Percentiles rank a stretch among this genome's conserved stretches.
Evolutionary conservation across 2,113 vertebrate species (phyloP).

Genomic region (Hymenochirus boettgeri): DNA sequence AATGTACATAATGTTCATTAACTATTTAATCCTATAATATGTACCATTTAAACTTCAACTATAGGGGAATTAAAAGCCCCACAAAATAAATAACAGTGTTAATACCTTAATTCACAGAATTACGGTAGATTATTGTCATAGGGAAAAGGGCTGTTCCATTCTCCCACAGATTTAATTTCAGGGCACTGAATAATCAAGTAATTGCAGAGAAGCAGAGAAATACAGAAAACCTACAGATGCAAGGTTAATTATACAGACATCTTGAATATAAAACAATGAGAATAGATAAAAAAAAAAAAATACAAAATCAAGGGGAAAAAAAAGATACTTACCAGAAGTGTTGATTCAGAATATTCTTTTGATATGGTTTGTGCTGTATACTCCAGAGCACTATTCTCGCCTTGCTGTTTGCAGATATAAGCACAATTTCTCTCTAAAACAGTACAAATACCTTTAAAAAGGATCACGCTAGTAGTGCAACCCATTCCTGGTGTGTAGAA

Average conservation of each 20-base stretch:
- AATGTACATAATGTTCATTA: no score
- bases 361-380: conserved; percentile 72
- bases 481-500: conserved; percentile 78
- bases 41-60: no score
- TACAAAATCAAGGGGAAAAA: background rate
- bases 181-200: background rate
- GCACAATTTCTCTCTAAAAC: conserved; percentile 91
- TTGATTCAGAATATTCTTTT: conserved; percentile 78
- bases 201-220: background rate
- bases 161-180: no score
- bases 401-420: conserved; percentile 83
- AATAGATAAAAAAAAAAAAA: no score
- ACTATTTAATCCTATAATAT: no score
- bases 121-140: no score
- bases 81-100: no score
- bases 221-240: background rate
- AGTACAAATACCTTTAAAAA: conserved; percentile 86
- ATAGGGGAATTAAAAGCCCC: no score
- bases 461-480: conserved; percentile 87
- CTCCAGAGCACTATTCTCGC: conserved; percentile 74
- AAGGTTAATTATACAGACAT: background rate
- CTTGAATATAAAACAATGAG: background rate
- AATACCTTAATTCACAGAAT: no score
- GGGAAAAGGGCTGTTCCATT: no score
- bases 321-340: conserved; percentile 71